Percentiles rank a stretch among this genome's conserved stretches.
These are phyloP conservation scores for Hirtodrosophila alboralis DNA, from an alignment of 2,888 invertebrate species.

Conservation along the genomic window DNA sequence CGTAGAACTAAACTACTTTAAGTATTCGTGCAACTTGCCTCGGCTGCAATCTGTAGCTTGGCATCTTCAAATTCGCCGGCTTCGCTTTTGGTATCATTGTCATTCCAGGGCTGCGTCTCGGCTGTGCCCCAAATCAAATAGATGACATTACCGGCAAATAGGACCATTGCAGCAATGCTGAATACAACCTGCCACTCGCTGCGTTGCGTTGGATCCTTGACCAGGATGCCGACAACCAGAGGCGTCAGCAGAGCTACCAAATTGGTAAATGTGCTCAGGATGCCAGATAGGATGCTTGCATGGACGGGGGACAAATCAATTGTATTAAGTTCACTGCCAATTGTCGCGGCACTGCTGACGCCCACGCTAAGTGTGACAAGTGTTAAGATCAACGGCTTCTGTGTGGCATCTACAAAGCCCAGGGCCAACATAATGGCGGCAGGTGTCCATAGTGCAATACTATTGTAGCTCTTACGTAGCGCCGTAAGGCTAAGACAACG, in stretches of 20 bases:
- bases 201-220: constrained; percentile 84
- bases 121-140: constrained; percentile 89
- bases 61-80: constrained; percentile 41
- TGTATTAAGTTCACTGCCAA: constrained; percentile 85
- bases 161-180: constrained; percentile 87
- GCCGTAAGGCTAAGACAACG: constrained; percentile 81
- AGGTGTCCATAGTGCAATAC: constrained; percentile 84
- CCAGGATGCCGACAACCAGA: constrained; percentile 85
- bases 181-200: constrained; percentile 90
- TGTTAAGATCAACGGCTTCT: constrained; percentile 83
- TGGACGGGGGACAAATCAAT: constrained; percentile 88
- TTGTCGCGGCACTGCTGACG: constrained; percentile 79
- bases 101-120: constrained; percentile 87
- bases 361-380: constrained; percentile 86
- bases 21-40: constrained; percentile 9
- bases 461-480: constrained; percentile 76
- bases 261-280: constrained; percentile 87
- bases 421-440: constrained; percentile 85
- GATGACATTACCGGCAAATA: constrained; percentile 88
- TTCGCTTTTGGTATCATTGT: constrained; percentile 82
- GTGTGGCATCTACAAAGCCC: constrained; percentile 83
- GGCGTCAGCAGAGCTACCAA: constrained; percentile 87
- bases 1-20: constrained; percentile 5
- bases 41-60: constrained; percentile 36
- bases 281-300: constrained; percentile 88